A percentile compares a stretch with the other conserved stretches of the same genome.
phyloP scores from a whole-genome alignment of 2,113 vertebrate species.

The Acrocephalus kingi region DNA sequence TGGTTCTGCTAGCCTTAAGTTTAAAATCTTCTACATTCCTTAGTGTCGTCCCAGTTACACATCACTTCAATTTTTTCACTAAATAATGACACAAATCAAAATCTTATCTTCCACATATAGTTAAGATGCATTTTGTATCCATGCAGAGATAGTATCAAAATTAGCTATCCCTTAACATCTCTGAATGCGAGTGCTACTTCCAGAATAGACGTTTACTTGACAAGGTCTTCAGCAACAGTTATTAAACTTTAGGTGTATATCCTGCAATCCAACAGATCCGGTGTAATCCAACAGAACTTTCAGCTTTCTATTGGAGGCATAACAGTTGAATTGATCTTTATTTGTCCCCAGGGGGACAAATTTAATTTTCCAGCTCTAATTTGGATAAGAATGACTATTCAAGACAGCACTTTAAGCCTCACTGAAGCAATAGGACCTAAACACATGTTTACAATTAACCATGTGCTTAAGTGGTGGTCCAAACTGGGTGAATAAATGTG shows the following conservation, averaged over 20 bases:
- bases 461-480: slow-evolving; percentile 29
- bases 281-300: not conserved
- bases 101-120: not conserved
- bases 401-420: slow-evolving; percentile 7
- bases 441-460: slow-evolving; percentile 59
- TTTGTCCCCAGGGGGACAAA: not conserved
- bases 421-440: not conserved
- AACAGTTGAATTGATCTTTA: slow-evolving; percentile 22
- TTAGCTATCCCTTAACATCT: not conserved
- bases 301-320: not conserved
- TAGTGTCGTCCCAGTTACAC: slow-evolving; percentile 3
- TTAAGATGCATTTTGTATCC: not conserved
- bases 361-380: not conserved
- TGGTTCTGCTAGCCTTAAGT: slow-evolving; percentile 47
- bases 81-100: not conserved
- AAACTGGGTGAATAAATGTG: slow-evolving; percentile 26
- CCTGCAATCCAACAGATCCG: not conserved
- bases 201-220: not conserved
- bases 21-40: slow-evolving; percentile 9
- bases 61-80: slow-evolving; percentile 36
- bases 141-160: not conserved
- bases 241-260: not conserved
- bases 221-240: not conserved
- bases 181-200: not conserved
- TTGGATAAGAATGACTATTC: slow-evolving; percentile 25